Base-by-base conservation (phyloP, 2,113 vertebrate genomes). In the zebrafish (Danio rerio) region DNA sequence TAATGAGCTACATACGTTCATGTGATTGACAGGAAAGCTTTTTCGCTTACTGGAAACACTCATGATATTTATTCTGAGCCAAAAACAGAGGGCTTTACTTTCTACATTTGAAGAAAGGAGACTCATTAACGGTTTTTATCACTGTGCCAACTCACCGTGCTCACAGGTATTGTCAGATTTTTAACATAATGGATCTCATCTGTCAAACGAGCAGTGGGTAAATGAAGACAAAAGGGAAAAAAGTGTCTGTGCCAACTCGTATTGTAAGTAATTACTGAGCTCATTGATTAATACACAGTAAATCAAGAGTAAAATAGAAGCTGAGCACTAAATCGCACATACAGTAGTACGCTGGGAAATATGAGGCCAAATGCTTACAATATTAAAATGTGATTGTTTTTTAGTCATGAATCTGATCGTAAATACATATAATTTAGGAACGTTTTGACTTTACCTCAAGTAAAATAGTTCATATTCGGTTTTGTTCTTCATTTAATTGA, bases 111-210 rank as follows among this genome's bases (percentile, higher is more conserved):
- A 20, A 66, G 20, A 53, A 55, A 78, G 6, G 16, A 42, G 7
- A 65, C 31, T 75, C 21, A 62, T 78, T 81, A 71, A 71, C 43
- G 58, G 49, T 62, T 83, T 74, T 31, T 40, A 50, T 61, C 55
- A 66, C 69, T 70, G 68, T 71, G 31, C 45, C 9, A 75, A 49
- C 45, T 49, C 47, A 45, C 13, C 6, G 31, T 47, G 16, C 49
- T 71, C 18, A 77, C 31, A 65, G 12, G 40, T 70, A 70, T 6
- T 2, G 16, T 58, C 9, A n/a, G 70, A 42, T 71, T 52, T 52
- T 63, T 31, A 50, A 56, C 20, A 11, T 16, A 82, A 66, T 69
- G 11, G 20, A 18, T 7, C 71, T 80, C n/a, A 9, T 84, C 31
- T 78, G 42, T 81, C 70, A 58, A 58, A 55, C 7, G 4, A 70